A percentile compares a stretch with the other conserved stretches of the same genome.
Evolutionary conservation across 2,888 invertebrate genomes (phyloP).

Genomic region (Phytoseiulus persimilis): DNA sequence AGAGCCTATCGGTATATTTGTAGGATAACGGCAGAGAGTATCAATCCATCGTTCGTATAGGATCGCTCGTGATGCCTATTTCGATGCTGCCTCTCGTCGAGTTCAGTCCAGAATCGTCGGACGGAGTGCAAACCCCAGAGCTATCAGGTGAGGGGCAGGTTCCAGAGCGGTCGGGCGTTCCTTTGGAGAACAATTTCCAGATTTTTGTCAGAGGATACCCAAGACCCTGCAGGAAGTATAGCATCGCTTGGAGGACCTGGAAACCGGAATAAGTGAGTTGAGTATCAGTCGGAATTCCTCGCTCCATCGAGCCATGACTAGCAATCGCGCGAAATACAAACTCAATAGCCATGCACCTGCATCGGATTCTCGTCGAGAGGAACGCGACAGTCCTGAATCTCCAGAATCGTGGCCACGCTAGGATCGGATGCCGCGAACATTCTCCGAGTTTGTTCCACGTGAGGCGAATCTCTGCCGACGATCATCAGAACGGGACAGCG

Average conservation of each 20-base stretch:
- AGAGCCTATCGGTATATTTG: no score
- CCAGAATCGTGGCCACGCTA: background rate
- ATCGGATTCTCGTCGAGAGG: slow-evolving; percentile 8
- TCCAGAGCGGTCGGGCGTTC: background rate
- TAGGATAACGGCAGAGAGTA: no score
- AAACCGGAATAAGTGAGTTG: background rate
- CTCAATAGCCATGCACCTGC: background rate
- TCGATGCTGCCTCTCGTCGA: no score
- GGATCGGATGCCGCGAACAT: slow-evolving; percentile 28
- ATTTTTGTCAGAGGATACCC: slow-evolving; percentile 16
- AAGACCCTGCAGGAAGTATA: background rate
- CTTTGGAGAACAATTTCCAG: background rate
- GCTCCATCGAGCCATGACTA: background rate
- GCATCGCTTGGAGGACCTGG: slow-evolving; percentile 7
- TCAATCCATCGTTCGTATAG: no score
- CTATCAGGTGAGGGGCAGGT: background rate
- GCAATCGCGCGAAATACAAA: background rate
- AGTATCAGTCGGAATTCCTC: background rate
- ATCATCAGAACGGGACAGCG: slow-evolving; percentile 15
- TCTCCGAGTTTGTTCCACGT: slow-evolving; percentile 15
- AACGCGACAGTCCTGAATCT: background rate
- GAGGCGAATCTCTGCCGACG: slow-evolving; percentile 21
- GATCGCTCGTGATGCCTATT: no score
- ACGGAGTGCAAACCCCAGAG: no score
- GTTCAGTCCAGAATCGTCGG: no score